A percentile compares a stretch with the other conserved stretches of the same genome.
These are phyloP conservation scores for Choristoneura fumiferana DNA, from an alignment of 1,140 invertebrate genomes.

Conservation along the genomic window DNA sequence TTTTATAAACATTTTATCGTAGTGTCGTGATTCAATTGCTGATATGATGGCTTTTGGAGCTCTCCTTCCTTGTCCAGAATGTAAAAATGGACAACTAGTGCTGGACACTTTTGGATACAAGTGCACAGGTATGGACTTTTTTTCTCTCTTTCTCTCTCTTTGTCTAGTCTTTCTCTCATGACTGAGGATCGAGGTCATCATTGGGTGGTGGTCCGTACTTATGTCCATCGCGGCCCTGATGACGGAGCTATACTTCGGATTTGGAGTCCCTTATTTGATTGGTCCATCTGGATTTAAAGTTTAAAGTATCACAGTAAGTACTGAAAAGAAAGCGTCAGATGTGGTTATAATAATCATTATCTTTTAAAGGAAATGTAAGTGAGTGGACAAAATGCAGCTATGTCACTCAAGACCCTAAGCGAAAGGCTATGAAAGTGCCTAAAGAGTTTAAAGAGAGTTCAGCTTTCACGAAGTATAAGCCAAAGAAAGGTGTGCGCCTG, in stretches of 20 bases:
- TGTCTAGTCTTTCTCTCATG: no score
- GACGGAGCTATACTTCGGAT: no score
- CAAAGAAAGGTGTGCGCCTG: constrained; percentile 80
- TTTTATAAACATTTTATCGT: constrained; percentile 37
- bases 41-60: constrained; percentile 95
- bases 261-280: no score
- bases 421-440: constrained; percentile 87
- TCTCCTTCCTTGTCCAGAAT: constrained; percentile 88
- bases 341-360: no score
- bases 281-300: no score
- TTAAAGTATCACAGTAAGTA: no score
- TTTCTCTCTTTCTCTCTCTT: no score
- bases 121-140: constrained; percentile 60
- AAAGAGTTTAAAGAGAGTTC: constrained; percentile 80
- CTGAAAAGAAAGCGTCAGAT: no score
- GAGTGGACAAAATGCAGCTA: constrained; percentile 95
- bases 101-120: constrained; percentile 82
- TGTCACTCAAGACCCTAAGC: constrained; percentile 85
- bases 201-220: no score
- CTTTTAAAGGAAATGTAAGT: constrained; percentile 84
- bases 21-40: constrained; percentile 88
- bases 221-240: no score
- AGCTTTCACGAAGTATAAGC: constrained; percentile 85
- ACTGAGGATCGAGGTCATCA: no score
- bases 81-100: constrained; percentile 86